phyloP scores from a whole-genome alignment of 1,140 invertebrate genomes.

The Aphidius gifuensis region DNA sequence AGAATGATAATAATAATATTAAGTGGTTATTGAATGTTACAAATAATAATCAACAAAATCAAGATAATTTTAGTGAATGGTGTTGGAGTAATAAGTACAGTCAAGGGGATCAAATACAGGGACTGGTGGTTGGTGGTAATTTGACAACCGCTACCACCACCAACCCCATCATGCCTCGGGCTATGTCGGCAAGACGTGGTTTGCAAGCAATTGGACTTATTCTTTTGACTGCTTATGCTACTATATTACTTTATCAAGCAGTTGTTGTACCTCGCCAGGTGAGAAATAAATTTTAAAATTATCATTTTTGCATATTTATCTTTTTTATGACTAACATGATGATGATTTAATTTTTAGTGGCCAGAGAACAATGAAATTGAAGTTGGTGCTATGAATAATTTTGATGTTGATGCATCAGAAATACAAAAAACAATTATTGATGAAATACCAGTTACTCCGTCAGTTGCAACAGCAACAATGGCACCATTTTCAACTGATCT shows the following conservation, averaged over 20 bases:
- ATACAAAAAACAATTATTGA: slow-evolving; percentile 32
- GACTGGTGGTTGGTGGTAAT: slow-evolving; percentile 27
- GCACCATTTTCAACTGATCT: slow-evolving; percentile 68
- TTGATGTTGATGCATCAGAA: slow-evolving; percentile 34
- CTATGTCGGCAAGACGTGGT: slow-evolving; percentile 45
- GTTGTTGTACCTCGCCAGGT: slow-evolving; percentile 60
- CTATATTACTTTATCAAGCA: slow-evolving; percentile 63
- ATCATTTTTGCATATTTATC: neutral
- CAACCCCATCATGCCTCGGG: slow-evolving; percentile 47
- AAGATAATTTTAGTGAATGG: slow-evolving; percentile 5
- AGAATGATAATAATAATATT: neutral
- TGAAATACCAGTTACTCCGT: slow-evolving; percentile 46
- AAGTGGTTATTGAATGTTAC: slow-evolving; percentile 35
- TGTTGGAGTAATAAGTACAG: slow-evolving; percentile 14
- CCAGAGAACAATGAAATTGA: slow-evolving; percentile 37
- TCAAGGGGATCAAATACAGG: slow-evolving; percentile 27
- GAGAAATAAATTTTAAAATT: slow-evolving; percentile 23
- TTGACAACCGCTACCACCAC: slow-evolving; percentile 25
- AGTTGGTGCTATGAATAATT: slow-evolving; percentile 31
- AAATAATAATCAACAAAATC: neutral
- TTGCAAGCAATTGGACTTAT: slow-evolving; percentile 48
- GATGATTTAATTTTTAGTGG: slow-evolving; percentile 35
- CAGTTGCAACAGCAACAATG: slow-evolving; percentile 59
- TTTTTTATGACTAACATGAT: slow-evolving; percentile 1
- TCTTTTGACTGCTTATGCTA: slow-evolving; percentile 59